These are phyloP conservation scores for Centropyge bicolor DNA, from an alignment of 2,797 vertebrate species.

Conservation along the genomic window DNA sequence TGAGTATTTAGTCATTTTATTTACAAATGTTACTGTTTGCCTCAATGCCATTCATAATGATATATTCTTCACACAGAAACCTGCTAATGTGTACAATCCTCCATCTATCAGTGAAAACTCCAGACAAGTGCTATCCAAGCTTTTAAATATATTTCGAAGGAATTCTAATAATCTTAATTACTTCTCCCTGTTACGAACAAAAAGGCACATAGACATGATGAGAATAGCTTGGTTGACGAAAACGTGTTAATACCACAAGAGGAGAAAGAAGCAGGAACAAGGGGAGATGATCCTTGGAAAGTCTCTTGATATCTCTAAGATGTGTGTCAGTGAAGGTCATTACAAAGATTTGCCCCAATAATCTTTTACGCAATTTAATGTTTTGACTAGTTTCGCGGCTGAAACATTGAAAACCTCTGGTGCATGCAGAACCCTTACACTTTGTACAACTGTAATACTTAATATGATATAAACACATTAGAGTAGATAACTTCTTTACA, in stretches of 20 bases:
- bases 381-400: constrained; percentile 54
- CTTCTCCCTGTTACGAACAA: constrained; percentile 73
- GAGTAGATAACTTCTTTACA: constrained; percentile 65
- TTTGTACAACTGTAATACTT: constrained; percentile 83
- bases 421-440: constrained; percentile 79
- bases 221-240: constrained; percentile 52
- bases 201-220: constrained; percentile 77
- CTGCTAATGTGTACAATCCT: constrained; percentile 57
- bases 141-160: constrained; percentile 77
- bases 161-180: constrained; percentile 69
- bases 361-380: constrained; percentile 51
- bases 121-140: constrained; percentile 69
- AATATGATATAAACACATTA: constrained; percentile 68
- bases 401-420: constrained; percentile 64
- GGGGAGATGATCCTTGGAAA: constrained; percentile 56
- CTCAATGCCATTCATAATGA: constrained; percentile 59
- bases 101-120: constrained; percentile 59
- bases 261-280: constrained; percentile 56
- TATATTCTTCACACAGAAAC: constrained; percentile 56
- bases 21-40: constrained; percentile 83
- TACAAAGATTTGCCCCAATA: constrained; percentile 52
- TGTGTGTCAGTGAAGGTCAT: constrained; percentile 49
- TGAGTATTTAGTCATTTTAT: constrained; percentile 81
- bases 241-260: constrained; percentile 62
- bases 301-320: constrained; percentile 51